These are phyloP conservation scores for Rugalucina vietnamica DNA, from an alignment of 2,888 invertebrate species.

Conservation along the genomic window DNA sequence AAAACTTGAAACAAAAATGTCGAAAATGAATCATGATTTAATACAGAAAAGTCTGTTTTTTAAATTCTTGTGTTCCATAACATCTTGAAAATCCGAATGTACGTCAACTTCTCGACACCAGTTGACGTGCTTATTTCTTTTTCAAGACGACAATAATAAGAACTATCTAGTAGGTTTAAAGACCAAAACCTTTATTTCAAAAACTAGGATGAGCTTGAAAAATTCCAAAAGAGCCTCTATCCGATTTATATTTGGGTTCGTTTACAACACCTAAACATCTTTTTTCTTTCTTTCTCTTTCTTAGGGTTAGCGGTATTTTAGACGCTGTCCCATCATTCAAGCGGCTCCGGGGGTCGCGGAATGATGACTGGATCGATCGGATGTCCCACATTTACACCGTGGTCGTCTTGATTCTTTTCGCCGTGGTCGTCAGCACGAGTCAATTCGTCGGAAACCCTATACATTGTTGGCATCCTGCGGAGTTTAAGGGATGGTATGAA, in stretches of 20 bases:
- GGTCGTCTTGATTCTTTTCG: slow-evolving; percentile 73
- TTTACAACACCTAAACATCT: slow-evolving; percentile 49
- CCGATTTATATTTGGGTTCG: neutral
- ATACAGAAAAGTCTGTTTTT: no score
- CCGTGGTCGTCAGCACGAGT: slow-evolving; percentile 75
- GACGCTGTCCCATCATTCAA: slow-evolving; percentile 72
- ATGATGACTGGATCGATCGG: slow-evolving; percentile 79
- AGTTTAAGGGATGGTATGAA: slow-evolving; percentile 72
- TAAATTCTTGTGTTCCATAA: no score
- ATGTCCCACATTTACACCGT: slow-evolving; percentile 76
- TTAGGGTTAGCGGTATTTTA: slow-evolving; percentile 71
- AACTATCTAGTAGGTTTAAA: no score
- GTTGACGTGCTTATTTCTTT: no score
- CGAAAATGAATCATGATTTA: no score
- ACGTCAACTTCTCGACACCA: no score
- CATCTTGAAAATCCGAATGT: no score
- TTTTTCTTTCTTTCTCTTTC: slow-evolving; percentile 42
- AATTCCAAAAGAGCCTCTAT: slow-evolving; percentile 4
- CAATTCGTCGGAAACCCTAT: slow-evolving; percentile 77
- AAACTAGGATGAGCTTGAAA: neutral
- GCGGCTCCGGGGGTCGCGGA: slow-evolving; percentile 70
- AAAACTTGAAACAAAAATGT: no score
- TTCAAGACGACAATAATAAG: no score
- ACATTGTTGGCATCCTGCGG: slow-evolving; percentile 76
- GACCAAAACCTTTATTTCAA: no score